These are phyloP conservation scores for Paradoxurus hermaphroditus DNA, from an alignment of 2,113 vertebrate species.

Conservation along the genomic window DNA sequence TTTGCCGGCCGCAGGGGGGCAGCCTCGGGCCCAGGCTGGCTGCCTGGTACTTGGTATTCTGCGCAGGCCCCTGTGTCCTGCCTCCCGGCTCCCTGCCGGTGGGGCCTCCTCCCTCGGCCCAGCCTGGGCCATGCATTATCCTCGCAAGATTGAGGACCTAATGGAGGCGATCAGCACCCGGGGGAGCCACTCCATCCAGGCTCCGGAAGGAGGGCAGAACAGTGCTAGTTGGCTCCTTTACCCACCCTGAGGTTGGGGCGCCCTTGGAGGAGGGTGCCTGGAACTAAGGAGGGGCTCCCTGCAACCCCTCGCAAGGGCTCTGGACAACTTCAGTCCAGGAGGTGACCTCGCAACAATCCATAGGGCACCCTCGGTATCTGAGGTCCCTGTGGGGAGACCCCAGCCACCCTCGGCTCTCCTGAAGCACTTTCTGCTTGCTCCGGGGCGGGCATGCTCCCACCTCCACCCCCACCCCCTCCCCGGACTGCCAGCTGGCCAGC, in stretches of 20 bases:
- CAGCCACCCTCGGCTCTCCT: neutral
- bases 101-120: conserved; percentile 75
- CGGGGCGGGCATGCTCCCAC: neutral
- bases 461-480: neutral
- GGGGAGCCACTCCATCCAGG: neutral
- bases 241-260: neutral
- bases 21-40: neutral
- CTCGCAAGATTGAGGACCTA: conserved; percentile 87
- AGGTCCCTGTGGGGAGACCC: neutral
- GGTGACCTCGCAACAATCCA: neutral
- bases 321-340: neutral
- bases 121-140: conserved; percentile 85
- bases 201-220: neutral
- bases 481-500: conserved; percentile 39
- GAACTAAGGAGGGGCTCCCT: neutral
- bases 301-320: neutral
- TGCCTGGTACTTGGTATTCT: conserved; percentile 71
- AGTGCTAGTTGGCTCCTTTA: neutral
- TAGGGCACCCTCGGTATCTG: neutral
- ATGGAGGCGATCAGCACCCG: conserved; percentile 63
- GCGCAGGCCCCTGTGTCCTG: conserved; percentile 24
- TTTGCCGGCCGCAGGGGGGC: neutral
- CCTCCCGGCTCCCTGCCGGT: conserved; percentile 32
- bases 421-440: neutral
- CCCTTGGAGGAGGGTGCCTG: neutral